Evolutionary conservation across 2,797 vertebrate species (phyloP), one percentile per base, ranked within the genome.

Genomic region (Pelodytes ibericus): DNA sequence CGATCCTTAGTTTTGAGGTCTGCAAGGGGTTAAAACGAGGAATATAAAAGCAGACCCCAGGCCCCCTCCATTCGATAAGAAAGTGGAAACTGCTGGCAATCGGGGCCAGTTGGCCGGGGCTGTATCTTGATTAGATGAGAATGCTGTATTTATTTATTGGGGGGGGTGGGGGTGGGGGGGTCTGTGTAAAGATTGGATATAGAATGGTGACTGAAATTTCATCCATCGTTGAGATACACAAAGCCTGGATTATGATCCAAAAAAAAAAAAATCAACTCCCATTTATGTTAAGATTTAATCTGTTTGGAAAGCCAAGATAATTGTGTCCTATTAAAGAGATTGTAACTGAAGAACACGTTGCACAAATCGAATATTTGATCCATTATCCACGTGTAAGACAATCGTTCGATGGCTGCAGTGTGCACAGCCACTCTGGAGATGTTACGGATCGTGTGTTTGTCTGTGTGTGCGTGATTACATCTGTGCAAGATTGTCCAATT

Each of bases 101-200:
- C 22, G n/a, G 2, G n/a, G 1, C n/a, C 31, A 20, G 16, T 66
- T 78, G 75, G 75, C 70, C 33, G 41, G 26, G 31, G 31, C 41
- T 62, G n/a, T 72, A 62, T 72, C 56, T 62, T 51, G 62, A 78
- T 67, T 67, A 67, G 70, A 66, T 41, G 62, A 67, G 69, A 56
- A 61, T 30, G 67, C 8, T 16, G 31, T 71, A 39, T 58, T 60
- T 64, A 8, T 36, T 62, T 49, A n/a, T n/a, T n/a, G n/a, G n/a
- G n/a, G n/a, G n/a, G n/a, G n/a, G n/a, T n/a, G n/a, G n/a, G n/a
- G n/a, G n/a, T n/a, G n/a, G n/a, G n/a, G n/a, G n/a, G n/a, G n/a
- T 57, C 15, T 70, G 63, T 71, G 36, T 53, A 61, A 11, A 24
- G 49, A 53, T 53, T 47, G 63, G 44, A 49, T 26, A 53, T 27